Evolutionary conservation across 2,888 invertebrate genomes (phyloP).

Genomic region (Acanthopleura granulata): DNA sequence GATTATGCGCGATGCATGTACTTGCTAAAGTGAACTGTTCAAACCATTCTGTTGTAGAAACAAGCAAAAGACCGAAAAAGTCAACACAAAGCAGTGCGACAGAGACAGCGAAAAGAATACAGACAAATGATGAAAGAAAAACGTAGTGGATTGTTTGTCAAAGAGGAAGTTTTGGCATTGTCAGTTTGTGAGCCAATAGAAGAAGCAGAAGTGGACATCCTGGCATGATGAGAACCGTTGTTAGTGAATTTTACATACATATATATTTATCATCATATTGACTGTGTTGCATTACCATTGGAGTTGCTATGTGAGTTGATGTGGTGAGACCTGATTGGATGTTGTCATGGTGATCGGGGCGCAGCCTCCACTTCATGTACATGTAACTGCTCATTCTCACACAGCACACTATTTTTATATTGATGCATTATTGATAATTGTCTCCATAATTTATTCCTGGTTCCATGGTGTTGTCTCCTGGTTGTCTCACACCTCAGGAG

Average conservation of each 20-base stretch:
- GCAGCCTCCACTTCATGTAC: too few species aligned
- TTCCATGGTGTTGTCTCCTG: too few species aligned
- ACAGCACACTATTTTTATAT: too few species aligned
- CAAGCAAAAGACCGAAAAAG: constrained; percentile 41
- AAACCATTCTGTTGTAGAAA: constrained; percentile 34
- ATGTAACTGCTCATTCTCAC: too few species aligned
- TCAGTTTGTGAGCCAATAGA: constrained; percentile 30
- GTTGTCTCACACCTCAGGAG: too few species aligned
- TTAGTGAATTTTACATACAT: not conserved
- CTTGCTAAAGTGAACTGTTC: not conserved
- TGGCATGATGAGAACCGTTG: not conserved
- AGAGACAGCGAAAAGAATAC: constrained; percentile 49
- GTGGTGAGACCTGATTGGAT: too few species aligned
- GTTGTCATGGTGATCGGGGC: too few species aligned
- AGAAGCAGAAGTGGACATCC: constrained; percentile 29
- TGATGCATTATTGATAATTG: too few species aligned
- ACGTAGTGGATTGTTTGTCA: constrained; percentile 57
- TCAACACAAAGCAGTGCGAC: constrained; percentile 40
- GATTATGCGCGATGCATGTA: not conserved
- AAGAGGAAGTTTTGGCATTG: constrained; percentile 52
- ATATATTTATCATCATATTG: too few species aligned
- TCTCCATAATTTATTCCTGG: too few species aligned
- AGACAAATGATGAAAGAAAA: constrained; percentile 56
- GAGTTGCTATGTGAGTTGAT: too few species aligned
- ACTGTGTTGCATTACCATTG: too few species aligned